Percentiles rank a stretch among this genome's conserved stretches.
These are phyloP conservation scores for Rhagologus leucostigma DNA, from an alignment of 2,113 vertebrate genomes.

Conservation along the genomic window DNA sequence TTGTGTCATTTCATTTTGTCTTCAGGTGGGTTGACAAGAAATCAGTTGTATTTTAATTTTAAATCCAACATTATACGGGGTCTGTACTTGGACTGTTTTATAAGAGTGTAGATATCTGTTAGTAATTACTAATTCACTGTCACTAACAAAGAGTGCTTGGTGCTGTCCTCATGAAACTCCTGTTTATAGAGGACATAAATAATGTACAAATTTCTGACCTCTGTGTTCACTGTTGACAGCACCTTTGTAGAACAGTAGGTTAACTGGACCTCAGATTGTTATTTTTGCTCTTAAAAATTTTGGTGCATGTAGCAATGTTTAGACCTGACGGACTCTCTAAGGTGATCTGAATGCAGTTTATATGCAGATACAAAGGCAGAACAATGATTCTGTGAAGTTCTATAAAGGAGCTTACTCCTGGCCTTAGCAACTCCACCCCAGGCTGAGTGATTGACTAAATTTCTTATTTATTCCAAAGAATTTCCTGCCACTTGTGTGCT, in stretches of 20 bases:
- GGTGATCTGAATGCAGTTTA: neutral
- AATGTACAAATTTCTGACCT: neutral
- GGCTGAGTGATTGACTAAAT: neutral
- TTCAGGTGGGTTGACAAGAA: neutral
- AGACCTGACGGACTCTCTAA: neutral
- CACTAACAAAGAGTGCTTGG: neutral
- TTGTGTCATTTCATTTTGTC: neutral
- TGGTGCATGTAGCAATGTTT: neutral
- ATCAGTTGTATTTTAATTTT: neutral
- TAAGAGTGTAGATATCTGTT: neutral
- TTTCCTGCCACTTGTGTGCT: neutral
- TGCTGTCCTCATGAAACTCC: neutral
- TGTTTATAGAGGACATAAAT: neutral
- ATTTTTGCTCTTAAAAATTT: neutral
- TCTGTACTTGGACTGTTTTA: neutral
- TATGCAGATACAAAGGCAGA: neutral
- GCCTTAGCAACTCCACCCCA: neutral
- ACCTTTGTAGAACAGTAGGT: neutral
- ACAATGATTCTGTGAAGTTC: neutral
- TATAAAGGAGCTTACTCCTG: neutral
- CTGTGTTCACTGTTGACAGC: neutral
- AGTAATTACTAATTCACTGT: neutral
- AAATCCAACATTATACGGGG: neutral
- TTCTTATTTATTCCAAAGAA: neutral
- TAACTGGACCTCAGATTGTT: neutral